phyloP scores from a whole-genome alignment of 2,113 vertebrate genomes.

The Motacilla alba region DNA sequence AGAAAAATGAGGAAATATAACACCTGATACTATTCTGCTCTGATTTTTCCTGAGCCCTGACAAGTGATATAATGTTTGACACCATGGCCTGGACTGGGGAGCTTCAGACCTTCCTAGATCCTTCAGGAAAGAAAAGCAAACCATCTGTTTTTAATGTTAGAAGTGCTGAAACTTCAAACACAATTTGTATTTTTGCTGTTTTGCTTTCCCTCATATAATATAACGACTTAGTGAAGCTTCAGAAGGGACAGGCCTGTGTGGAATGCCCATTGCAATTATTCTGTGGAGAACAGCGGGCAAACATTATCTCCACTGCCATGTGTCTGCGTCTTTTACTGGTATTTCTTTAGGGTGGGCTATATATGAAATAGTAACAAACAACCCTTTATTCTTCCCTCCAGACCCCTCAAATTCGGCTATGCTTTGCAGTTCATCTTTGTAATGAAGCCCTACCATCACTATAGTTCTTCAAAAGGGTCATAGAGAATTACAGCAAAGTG shows the following conservation, averaged over 20 bases:
- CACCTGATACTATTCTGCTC: background rate
- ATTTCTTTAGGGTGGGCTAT: background rate
- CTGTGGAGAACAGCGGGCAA: background rate
- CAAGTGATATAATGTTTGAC: background rate
- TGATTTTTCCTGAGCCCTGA: background rate
- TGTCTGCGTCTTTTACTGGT: background rate
- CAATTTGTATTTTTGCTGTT: background rate
- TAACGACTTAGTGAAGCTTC: background rate
- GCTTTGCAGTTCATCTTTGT: background rate
- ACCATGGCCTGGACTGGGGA: background rate
- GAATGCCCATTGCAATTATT: background rate
- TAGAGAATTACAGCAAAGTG: conserved; percentile 23
- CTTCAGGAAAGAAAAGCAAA: background rate
- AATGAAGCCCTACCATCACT: background rate
- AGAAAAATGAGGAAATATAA: background rate
- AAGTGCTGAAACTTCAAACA: background rate
- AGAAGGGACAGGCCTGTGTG: background rate
- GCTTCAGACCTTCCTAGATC: background rate
- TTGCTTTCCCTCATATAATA: background rate
- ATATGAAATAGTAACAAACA: background rate
- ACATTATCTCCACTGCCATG: background rate
- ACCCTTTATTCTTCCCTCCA: background rate
- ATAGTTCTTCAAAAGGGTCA: conserved; percentile 9
- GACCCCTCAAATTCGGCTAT: background rate
- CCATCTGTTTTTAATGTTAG: background rate